Conservation (phyloP, 2,797 vertebrate genomes). For the Mormyrus hasselquistii region DNA sequence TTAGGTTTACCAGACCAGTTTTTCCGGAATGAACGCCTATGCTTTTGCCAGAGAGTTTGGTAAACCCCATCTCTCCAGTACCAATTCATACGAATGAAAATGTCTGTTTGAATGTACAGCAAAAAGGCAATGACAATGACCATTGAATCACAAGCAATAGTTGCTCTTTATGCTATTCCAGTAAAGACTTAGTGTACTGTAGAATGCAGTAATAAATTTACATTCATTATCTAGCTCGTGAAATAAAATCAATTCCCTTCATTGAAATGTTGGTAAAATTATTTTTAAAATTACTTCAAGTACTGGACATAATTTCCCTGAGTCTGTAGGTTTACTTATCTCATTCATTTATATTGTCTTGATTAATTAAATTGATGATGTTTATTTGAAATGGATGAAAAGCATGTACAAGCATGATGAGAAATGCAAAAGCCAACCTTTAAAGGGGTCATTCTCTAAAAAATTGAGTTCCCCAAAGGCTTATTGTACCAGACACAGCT, state of each 20-base stretch:
- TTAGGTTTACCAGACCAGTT: background rate
- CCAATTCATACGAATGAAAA: background rate
- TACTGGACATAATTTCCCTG: background rate
- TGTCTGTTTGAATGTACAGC: background rate
- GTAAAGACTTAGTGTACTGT: background rate
- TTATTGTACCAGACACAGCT: background rate
- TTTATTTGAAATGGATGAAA: background rate
- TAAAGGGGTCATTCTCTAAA: background rate
- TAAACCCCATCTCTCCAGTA: background rate
- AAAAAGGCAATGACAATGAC: background rate
- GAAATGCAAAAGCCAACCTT: background rate
- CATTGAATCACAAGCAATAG: background rate
- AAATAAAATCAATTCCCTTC: background rate
- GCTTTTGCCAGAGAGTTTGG: background rate
- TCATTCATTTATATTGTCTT: background rate
- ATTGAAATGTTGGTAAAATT: background rate
- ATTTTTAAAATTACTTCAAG: background rate
- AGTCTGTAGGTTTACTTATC: background rate
- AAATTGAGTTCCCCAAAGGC: background rate
- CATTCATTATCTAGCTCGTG: background rate
- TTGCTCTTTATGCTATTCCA: background rate
- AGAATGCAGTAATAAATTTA: background rate
- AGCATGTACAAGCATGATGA: background rate
- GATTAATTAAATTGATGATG: background rate
- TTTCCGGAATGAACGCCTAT: background rate